phyloP scores from a whole-genome alignment of 2,888 invertebrate species.

The Cepaea hortensis region DNA sequence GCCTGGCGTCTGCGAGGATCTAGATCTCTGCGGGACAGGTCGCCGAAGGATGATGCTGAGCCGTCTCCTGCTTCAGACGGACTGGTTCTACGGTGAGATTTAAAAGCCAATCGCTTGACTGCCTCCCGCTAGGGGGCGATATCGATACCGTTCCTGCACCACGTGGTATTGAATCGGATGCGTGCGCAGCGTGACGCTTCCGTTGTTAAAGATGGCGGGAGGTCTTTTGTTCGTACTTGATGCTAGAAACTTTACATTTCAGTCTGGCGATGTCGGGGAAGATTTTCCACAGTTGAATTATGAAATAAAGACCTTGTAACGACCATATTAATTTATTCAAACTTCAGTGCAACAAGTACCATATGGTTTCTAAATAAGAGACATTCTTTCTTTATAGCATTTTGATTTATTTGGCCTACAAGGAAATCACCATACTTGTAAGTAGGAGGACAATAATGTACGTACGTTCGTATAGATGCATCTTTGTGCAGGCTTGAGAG shows the following conservation, averaged over 20 bases:
- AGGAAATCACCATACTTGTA: too few relatives aligned
- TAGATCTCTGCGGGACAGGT: conserved; percentile 16
- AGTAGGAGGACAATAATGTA: too few relatives aligned
- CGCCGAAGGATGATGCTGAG: conserved; percentile 38
- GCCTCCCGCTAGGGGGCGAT: conserved; percentile 28
- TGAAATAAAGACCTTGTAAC: too few relatives aligned
- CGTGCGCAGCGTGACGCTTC: conserved; percentile 26
- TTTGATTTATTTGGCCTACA: too few relatives aligned
- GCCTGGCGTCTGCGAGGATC: conserved; percentile 13
- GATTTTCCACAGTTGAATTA: neutral
- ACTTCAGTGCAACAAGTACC: too few relatives aligned
- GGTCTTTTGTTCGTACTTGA: neutral
- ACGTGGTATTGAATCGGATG: conserved; percentile 5
- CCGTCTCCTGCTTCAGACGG: neutral
- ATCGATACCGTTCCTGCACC: conserved; percentile 24
- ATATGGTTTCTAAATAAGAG: too few relatives aligned
- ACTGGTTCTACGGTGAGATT: conserved; percentile 6
- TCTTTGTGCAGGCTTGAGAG: too few relatives aligned
- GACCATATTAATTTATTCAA: too few relatives aligned
- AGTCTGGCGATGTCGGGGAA: neutral
- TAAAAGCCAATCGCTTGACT: conserved; percentile 14
- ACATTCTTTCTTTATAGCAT: too few relatives aligned
- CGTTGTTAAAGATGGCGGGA: conserved; percentile 26
- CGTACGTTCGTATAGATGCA: too few relatives aligned
- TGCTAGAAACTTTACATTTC: neutral